These are phyloP conservation scores for Varanus komodoensis DNA, from an alignment of 2,113 vertebrate species.

Conservation along the genomic window DNA sequence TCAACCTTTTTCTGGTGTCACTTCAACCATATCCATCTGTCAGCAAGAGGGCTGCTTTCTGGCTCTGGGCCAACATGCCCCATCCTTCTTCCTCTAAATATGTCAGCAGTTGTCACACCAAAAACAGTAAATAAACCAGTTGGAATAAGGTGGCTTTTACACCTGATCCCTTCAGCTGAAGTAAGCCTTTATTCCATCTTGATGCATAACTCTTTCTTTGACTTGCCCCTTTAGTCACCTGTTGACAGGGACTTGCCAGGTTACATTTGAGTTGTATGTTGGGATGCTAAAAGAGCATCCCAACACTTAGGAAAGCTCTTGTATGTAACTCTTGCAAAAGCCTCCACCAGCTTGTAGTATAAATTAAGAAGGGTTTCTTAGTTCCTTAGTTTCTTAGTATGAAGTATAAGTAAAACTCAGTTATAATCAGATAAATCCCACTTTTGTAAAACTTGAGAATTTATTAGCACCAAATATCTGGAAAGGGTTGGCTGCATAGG, in stretches of 20 bases:
- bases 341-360: constrained; percentile 74
- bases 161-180: constrained; percentile 83
- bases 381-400: constrained; percentile 64
- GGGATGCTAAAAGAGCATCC: constrained; percentile 76
- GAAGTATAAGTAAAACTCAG: constrained; percentile 39
- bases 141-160: constrained; percentile 52
- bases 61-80: constrained; percentile 50
- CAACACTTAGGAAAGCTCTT: constrained; percentile 70
- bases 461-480: background rate
- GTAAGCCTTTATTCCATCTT: constrained; percentile 79
- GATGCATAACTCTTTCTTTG: constrained; percentile 62
- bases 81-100: constrained; percentile 78
- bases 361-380: constrained; percentile 73
- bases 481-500: background rate
- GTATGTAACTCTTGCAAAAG: constrained; percentile 73
- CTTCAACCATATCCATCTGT: constrained; percentile 70
- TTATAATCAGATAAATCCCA: background rate
- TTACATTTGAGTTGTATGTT: constrained; percentile 86
- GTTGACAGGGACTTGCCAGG: constrained; percentile 83
- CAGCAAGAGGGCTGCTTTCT: constrained; percentile 57
- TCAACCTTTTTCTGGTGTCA: constrained; percentile 40
- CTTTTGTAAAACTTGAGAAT: constrained; percentile 14
- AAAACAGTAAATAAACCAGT: constrained; percentile 80
- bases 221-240: constrained; percentile 72
- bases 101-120: constrained; percentile 63